Conservation (phyloP, 2,888 invertebrate species). For the Blastobasis adustella region DNA sequence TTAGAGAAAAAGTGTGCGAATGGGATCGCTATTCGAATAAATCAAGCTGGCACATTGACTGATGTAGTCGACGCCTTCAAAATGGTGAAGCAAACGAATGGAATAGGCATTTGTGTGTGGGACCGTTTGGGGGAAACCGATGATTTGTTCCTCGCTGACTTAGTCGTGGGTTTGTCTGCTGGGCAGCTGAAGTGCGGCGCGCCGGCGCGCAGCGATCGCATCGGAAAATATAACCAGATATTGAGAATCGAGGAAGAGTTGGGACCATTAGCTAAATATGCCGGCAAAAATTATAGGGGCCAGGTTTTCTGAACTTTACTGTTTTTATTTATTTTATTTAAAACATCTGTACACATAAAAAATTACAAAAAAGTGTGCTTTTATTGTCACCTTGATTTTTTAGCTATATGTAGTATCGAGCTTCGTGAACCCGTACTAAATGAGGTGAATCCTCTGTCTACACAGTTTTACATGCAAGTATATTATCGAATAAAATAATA, state of each 20-base stretch:
- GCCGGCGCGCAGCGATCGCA: slow-evolving; percentile 95
- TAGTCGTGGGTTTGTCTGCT: slow-evolving; percentile 97
- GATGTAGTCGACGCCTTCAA: slow-evolving; percentile 97
- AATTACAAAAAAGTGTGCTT: no score
- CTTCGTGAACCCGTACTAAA: no score
- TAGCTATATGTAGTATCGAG: no score
- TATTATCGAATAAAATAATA: no score
- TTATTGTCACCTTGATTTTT: no score
- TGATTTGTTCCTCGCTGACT: slow-evolving; percentile 97
- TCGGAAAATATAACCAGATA: slow-evolving; percentile 98
- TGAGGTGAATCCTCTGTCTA: no score
- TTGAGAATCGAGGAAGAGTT: slow-evolving; percentile 98
- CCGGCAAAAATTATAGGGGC: slow-evolving; percentile 94
- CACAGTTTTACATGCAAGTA: no score
- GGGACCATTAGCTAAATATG: slow-evolving; percentile 91
- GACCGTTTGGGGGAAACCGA: slow-evolving; percentile 95
- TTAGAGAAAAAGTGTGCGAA: slow-evolving; percentile 97
- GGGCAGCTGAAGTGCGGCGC: slow-evolving; percentile 99
- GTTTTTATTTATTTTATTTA: no score
- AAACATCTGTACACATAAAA: no score
- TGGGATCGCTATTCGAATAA: slow-evolving; percentile 92
- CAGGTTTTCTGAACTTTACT: no score
- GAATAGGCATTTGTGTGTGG: slow-evolving; percentile 81
- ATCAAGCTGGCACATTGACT: slow-evolving; percentile 97
- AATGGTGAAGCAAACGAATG: slow-evolving; percentile 91